Evolutionary conservation across 2,113 vertebrate genomes (phyloP).

Genomic region (Lagopus muta): DNA sequence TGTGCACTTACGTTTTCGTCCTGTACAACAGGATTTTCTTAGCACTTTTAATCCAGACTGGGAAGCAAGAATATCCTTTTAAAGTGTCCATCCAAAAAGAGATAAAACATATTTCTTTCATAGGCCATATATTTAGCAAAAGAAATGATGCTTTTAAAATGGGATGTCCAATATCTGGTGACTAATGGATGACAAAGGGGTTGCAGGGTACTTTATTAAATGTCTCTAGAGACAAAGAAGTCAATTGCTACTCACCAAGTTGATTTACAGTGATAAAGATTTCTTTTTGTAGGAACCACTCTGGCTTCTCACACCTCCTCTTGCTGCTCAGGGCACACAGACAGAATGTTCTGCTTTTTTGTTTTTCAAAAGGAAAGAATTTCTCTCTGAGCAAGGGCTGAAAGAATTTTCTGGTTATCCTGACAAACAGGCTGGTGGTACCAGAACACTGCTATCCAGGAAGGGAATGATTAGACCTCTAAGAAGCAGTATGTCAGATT

Average conservation of each 20-base stretch:
- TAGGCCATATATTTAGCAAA: conserved; percentile 49
- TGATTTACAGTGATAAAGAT: conserved; percentile 64
- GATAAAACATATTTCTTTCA: conserved; percentile 39
- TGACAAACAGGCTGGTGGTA: conserved; percentile 37
- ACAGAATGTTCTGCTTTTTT: conserved; percentile 37
- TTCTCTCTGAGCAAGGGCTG: background rate
- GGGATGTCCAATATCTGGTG: conserved; percentile 54
- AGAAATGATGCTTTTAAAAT: conserved; percentile 57
- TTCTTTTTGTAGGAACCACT: conserved; percentile 38
- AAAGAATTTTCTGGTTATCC: conserved; percentile 41
- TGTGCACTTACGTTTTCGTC: background rate
- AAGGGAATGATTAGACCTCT: conserved; percentile 7
- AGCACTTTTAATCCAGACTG: background rate
- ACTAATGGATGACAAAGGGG: conserved; percentile 63
- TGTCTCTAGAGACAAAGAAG: conserved; percentile 52
- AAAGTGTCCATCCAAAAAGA: background rate
- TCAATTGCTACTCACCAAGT: conserved; percentile 48
- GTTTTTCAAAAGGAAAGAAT: background rate
- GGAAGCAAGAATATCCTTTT: conserved; percentile 24
- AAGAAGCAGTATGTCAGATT: conserved; percentile 45
- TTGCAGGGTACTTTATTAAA: conserved; percentile 54
- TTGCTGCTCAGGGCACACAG: background rate
- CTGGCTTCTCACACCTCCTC: conserved; percentile 10
- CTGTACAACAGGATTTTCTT: background rate
- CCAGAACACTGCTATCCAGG: conserved; percentile 23